Evolutionary conservation across 2,113 vertebrate species (phyloP).

Genomic region (Leptobrachium leishanense): DNA sequence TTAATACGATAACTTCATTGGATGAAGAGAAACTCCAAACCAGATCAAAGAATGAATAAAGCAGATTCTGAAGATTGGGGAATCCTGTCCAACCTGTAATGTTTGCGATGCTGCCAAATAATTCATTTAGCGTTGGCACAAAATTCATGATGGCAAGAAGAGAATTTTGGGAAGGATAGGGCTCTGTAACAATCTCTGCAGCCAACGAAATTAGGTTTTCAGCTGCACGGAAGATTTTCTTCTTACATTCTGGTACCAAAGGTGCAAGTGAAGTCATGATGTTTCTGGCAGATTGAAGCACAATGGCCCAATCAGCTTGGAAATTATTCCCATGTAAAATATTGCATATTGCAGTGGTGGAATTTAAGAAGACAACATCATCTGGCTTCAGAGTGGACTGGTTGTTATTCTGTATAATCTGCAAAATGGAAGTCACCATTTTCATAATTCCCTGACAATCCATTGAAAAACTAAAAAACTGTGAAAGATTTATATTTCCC

Average conservation of each 20-base stretch:
- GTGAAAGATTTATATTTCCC: constrained; percentile 7
- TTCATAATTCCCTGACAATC: constrained; percentile 9
- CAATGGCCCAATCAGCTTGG: constrained; percentile 11
- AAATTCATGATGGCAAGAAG: constrained; percentile 8
- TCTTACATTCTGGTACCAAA: neutral
- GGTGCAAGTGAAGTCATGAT: neutral
- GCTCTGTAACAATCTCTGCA: constrained; percentile 2
- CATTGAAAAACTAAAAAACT: neutral
- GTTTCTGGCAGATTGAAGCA: constrained; percentile 4
- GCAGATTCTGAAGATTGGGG: constrained; percentile 11
- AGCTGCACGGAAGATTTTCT: neutral
- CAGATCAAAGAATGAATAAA: constrained; percentile 23
- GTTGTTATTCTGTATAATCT: constrained; percentile 1
- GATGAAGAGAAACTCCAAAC: constrained; percentile 20
- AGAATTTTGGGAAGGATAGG: neutral
- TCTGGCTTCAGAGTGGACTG: neutral
- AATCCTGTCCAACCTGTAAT: constrained; percentile 7
- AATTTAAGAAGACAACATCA: constrained; percentile 4
- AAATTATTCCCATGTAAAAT: constrained; percentile 31
- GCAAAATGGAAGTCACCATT: constrained; percentile 2
- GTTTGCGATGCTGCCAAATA: neutral
- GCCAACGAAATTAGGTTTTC: constrained; percentile 6
- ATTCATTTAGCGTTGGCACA: constrained; percentile 5
- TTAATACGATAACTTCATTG: constrained; percentile 15
- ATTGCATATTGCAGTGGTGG: constrained; percentile 3